Base-by-base conservation (phyloP, 2,113 vertebrate genomes). In the Periophthalmodon schlosseri region DNA sequence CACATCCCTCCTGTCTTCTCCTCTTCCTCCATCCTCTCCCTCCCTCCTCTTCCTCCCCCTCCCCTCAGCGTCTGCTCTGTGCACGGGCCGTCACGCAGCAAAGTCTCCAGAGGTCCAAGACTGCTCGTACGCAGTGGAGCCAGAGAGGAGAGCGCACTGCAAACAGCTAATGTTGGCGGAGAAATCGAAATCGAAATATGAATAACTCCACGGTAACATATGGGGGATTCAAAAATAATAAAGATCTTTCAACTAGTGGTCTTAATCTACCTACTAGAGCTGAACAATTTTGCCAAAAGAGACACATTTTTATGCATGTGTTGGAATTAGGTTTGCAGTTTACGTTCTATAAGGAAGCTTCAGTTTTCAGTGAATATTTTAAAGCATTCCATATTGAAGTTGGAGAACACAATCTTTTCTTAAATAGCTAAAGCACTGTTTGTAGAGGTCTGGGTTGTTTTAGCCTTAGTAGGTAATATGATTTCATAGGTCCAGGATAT, bases 21-120 rank as follows among this genome's bases (percentile, higher is more conserved):
- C n/a, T 75, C 49, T 75, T 75, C 66, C 75, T 73, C 60, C 21
- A 47, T 64, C 77, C 74, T 60, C 70, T 74, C 16, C 61, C 72
- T 68, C 76, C 67, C 83, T 28, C 36, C 9, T 9, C 36, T 39
- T 39, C 36, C 36, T 44, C 75, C 79, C 69, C 81, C 63, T 60
- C 64, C 75, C 70, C 39, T 66, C 57, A 70, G 72, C 57, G 21
- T 69, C 58, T 76, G 76, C 28, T 70, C 20, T 73, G 65, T 58
- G 69, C 12, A 36, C 50, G 49, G 66, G 44, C 76, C 21, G 57
- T 72, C 73, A n/a, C 72, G 33, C 52, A 9, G 1, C 11, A 11
- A 52, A 21, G 58, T 79, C 80, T 72, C 84, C 14, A 0, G 81
- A 68, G 78, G 57, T 70, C 68, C 46, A 46, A 68, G 20, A 36